Conservation (phyloP, 1,140 invertebrate genomes). For the Nebria ingens region DNA sequence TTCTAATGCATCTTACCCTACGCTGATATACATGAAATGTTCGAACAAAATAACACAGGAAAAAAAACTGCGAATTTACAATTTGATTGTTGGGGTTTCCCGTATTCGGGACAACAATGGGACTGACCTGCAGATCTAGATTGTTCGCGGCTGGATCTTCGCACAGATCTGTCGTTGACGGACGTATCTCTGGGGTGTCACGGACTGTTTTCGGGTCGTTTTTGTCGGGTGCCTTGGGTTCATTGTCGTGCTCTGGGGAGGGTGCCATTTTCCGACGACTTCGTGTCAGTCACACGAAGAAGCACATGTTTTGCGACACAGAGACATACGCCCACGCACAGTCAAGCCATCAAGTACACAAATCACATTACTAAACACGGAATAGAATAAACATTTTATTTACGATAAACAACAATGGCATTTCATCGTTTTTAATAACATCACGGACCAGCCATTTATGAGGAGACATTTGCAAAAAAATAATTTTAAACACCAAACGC, state of each 20-base stretch:
- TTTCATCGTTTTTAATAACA: not conserved
- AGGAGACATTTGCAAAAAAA: not conserved
- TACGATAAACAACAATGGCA: not conserved
- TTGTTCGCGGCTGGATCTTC: not conserved
- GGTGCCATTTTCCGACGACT: constrained; percentile 54
- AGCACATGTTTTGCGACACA: no score
- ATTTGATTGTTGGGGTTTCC: no score
- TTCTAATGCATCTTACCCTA: no score
- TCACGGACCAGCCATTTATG: not conserved
- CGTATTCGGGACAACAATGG: no score
- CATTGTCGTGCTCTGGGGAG: constrained; percentile 57
- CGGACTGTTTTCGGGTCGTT: constrained; percentile 33
- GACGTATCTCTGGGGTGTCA: constrained; percentile 16
- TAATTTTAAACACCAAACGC: not conserved
- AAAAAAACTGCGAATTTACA: no score
- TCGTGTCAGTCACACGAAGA: no score
- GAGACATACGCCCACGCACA: constrained; percentile 14
- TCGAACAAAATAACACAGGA: no score
- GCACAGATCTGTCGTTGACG: constrained; percentile 14
- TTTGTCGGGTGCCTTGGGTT: constrained; percentile 57
- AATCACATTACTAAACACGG: not conserved
- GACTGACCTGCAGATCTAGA: not conserved
- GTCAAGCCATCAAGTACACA: constrained; percentile 14
- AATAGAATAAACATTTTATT: not conserved
- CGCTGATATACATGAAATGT: no score